phyloP scores from a whole-genome alignment of 2,113 vertebrate species.

The Eira barbara region DNA sequence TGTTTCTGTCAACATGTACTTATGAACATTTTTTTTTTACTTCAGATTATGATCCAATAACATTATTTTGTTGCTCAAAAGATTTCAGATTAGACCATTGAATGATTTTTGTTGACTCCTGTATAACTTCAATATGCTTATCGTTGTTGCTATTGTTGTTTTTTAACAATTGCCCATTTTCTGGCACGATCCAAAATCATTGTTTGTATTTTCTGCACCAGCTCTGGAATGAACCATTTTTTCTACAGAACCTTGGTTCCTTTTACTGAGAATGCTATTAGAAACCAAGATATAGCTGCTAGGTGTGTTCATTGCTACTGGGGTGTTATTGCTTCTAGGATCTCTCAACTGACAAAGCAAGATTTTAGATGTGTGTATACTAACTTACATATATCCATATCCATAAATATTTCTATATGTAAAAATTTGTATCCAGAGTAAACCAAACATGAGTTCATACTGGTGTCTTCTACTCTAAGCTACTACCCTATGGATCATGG shows the following conservation, averaged over 20 bases:
- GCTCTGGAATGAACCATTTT: neutral
- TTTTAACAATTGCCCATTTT: neutral
- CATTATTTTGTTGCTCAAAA: neutral
- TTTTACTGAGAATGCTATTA: neutral
- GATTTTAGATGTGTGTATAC: neutral
- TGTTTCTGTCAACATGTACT: neutral
- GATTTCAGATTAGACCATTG: neutral
- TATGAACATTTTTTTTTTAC: neutral
- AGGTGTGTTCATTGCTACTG: neutral
- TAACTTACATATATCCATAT: neutral
- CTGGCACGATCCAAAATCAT: neutral
- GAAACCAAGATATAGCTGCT: neutral
- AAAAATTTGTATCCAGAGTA: neutral
- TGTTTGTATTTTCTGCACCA: neutral
- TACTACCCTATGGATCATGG: neutral
- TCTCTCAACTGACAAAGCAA: neutral
- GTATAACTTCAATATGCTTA: neutral
- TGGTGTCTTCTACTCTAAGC: neutral
- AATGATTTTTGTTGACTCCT: neutral
- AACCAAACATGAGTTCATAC: too few relatives aligned
- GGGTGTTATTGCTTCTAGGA: neutral
- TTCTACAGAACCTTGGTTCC: neutral
- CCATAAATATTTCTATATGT: neutral
- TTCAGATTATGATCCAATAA: neutral
- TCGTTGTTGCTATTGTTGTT: neutral